These are phyloP conservation scores for Polypedilum vanderplanki DNA, from an alignment of 1,140 invertebrate species.

Conservation along the genomic window DNA sequence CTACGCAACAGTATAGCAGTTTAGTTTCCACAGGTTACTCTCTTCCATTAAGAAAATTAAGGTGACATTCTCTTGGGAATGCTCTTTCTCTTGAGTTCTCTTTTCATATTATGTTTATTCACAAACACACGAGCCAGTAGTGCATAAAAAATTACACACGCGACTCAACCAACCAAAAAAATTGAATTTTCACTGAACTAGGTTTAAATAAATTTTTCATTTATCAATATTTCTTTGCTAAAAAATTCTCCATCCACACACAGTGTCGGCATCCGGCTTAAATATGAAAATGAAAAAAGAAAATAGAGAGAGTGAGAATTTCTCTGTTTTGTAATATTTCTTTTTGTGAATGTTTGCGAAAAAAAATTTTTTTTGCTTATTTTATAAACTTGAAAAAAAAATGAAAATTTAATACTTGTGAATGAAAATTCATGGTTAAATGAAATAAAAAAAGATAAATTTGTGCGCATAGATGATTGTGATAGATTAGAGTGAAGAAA, in stretches of 20 bases:
- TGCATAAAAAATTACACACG: not conserved
- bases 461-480: not conserved
- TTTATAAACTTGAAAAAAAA: not conserved
- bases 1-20: not conserved
- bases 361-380: not conserved
- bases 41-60: conserved; percentile 27
- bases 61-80: conserved; percentile 19
- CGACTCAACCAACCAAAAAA: not conserved
- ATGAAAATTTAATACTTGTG: conserved; percentile 2
- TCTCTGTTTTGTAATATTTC: too few species aligned
- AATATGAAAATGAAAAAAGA: not conserved
- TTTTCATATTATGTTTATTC: not conserved
- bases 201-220: conserved; percentile 16
- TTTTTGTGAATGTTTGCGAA: too few species aligned
- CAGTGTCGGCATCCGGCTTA: not conserved
- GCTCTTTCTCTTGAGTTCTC: not conserved
- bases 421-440: conserved; percentile 15
- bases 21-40: not conserved
- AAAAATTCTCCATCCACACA: not conserved
- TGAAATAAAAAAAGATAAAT: not conserved
- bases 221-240: conserved; percentile 8
- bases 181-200: not conserved
- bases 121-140: not conserved
- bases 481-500: too few species aligned
- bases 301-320: too few species aligned